Base-by-base conservation (phyloP, 2,888 invertebrate species). In the Magallana nippona region DNA sequence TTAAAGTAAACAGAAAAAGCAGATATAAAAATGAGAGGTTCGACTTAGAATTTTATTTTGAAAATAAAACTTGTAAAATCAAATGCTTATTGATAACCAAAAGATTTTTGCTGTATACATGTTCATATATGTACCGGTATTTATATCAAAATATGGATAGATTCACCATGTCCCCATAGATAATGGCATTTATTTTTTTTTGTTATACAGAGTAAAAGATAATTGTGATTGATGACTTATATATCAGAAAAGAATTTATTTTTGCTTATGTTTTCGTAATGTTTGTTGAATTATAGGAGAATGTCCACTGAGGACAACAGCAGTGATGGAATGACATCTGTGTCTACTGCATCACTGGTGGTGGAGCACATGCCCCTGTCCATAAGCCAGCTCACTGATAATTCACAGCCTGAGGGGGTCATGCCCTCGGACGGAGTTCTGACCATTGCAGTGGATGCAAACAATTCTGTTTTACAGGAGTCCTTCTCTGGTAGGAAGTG, bases 371-470 rank as follows among this genome's bases (percentile, higher is more conserved):
- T 55, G n/a, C 82, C 84, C 11, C 86, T 83, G 77, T 85, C 85
- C 10, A 81, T 89, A 15, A 86, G 86, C n/a, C 89, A 88, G 60
- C 84, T 89, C 22, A 89, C 88, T 84, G 89, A 89, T 58, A 88
- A 87, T 27, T 44, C 82, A n/a, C 83, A 84, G 19, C 82, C 86
- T 2, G 82, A 84, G 57, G 88, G 86, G 79, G 86, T 88, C 63
- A 63, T 87, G n/a, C 88, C 86, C 32, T 87, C 88, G 19, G 81
- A 81, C 60, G 63, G 62, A 57, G 81, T 81, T 19, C 44, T 81
- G 8, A 81, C 81, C 32, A 62, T 81, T 22, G 63, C 81, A 57
- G 81, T 81, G 58, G 60, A 62, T 62, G 55, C 55, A n/a, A 22
- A 58, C 17, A 55, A 27, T 19, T 78, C 78, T 3, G 56, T 78